phyloP scores from a whole-genome alignment of 2,113 vertebrate genomes.

The Myotis lucifugus region DNA sequence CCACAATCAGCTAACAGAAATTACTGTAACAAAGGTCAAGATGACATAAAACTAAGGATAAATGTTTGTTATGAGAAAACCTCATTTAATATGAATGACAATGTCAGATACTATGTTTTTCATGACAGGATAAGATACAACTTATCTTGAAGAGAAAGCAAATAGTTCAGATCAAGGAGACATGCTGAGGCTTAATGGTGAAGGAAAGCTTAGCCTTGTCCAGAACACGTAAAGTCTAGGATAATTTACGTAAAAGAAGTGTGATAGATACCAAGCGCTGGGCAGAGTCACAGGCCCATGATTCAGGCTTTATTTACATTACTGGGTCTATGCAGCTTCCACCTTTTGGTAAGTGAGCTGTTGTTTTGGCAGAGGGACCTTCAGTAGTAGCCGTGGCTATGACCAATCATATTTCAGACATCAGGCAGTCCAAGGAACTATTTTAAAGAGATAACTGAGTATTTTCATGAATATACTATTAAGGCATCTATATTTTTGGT shows the following conservation, averaged over 20 bases:
- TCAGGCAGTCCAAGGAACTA: neutral
- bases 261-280: neutral
- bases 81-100: constrained; percentile 44
- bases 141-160: constrained; percentile 45
- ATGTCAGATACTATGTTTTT: constrained; percentile 19
- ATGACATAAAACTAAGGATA: constrained; percentile 57
- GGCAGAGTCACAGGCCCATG: neutral
- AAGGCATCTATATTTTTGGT: constrained; percentile 73
- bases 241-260: neutral
- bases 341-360: neutral
- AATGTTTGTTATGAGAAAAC: constrained; percentile 49
- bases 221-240: neutral
- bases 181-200: constrained; percentile 48
- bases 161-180: constrained; percentile 21
- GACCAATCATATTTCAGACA: neutral
- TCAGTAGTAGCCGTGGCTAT: neutral
- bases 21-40: constrained; percentile 40
- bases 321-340: neutral
- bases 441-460: constrained; percentile 15
- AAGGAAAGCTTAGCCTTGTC: neutral
- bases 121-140: constrained; percentile 35
- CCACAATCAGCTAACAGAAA: constrained; percentile 68
- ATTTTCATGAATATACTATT: constrained; percentile 49
- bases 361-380: constrained; percentile 15
- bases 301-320: neutral